These are phyloP conservation scores for Camponotus fellah DNA, from an alignment of 2,888 invertebrate species.

Conservation along the genomic window DNA sequence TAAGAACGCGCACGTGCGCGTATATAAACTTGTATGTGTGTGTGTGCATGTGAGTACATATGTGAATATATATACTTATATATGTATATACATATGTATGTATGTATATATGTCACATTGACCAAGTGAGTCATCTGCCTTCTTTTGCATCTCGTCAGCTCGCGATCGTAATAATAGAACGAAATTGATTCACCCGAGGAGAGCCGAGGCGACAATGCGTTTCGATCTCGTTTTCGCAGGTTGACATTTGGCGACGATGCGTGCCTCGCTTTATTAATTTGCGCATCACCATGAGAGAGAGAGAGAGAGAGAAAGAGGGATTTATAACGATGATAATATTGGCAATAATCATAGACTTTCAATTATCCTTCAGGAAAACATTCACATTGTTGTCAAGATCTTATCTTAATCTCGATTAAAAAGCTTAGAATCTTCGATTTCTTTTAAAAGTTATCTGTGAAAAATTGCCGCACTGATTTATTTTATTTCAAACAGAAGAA, in stretches of 20 bases:
- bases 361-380: neutral
- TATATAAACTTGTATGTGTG: constrained; percentile 23
- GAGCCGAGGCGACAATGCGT: constrained; percentile 56
- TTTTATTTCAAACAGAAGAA: neutral
- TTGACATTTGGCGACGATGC: constrained; percentile 37
- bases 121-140: constrained; percentile 79
- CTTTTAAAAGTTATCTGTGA: neutral
- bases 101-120: constrained; percentile 70
- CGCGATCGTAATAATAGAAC: constrained; percentile 80
- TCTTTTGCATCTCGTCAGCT: constrained; percentile 78
- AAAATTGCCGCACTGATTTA: neutral
- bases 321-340: neutral
- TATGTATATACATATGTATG: constrained; percentile 4
- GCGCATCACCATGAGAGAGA: no score
- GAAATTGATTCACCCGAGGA: constrained; percentile 79
- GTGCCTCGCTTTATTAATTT: constrained; percentile 22
- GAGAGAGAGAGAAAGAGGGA: neutral
- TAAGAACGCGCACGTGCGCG: constrained; percentile 14
- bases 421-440: neutral
- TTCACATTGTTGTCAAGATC: neutral
- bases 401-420: neutral
- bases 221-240: constrained; percentile 42
- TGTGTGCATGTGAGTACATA: constrained; percentile 2
- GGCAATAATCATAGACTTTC: neutral
- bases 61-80: constrained; percentile 44